These are phyloP conservation scores for Drosophila colorata DNA, from an alignment of 2,888 invertebrate genomes.

Conservation along the genomic window DNA sequence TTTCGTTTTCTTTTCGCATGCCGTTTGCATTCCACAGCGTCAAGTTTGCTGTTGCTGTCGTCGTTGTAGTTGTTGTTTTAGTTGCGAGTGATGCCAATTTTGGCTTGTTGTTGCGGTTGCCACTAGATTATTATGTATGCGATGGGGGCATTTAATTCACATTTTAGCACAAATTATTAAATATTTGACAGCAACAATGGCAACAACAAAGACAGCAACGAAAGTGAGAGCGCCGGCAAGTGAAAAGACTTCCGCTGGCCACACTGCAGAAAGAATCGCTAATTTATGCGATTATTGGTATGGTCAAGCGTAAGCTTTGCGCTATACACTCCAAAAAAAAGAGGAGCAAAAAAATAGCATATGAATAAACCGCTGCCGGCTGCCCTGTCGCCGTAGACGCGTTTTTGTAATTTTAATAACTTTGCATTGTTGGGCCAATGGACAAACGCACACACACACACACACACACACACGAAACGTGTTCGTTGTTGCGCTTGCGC, in stretches of 20 bases:
- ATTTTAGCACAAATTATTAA: conserved; percentile 78
- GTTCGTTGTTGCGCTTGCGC: conserved; percentile 52
- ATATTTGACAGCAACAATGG: conserved; percentile 62
- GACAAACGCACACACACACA: conserved; percentile 4
- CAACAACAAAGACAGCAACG: conserved; percentile 42
- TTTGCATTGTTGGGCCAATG: conserved; percentile 58
- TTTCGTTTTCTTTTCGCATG: conserved; percentile 74
- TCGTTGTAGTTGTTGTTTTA: conserved; percentile 17
- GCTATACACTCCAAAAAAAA: conserved; percentile 9
- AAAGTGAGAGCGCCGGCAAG: conserved; percentile 71
- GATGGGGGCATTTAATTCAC: conserved; percentile 58
- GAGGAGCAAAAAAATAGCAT: not conserved
- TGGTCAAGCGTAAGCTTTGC: conserved; percentile 8
- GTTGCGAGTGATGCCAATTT: conserved; percentile 17
- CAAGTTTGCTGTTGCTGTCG: conserved; percentile 40
- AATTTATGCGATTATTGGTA: conserved; percentile 76
- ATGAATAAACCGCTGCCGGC: conserved; percentile 10
- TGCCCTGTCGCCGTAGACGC: conserved; percentile 30
- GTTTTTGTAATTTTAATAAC: conserved; percentile 69
- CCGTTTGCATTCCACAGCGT: conserved; percentile 71
- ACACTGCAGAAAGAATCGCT: conserved; percentile 59
- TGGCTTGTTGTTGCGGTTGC: conserved; percentile 23
- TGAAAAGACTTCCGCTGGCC: conserved; percentile 66
- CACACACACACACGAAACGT: conserved; percentile 53
- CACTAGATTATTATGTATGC: conserved; percentile 63